Evolutionary conservation across 2,888 invertebrate species (phyloP).

Genomic region (Danaus chrysippus): DNA sequence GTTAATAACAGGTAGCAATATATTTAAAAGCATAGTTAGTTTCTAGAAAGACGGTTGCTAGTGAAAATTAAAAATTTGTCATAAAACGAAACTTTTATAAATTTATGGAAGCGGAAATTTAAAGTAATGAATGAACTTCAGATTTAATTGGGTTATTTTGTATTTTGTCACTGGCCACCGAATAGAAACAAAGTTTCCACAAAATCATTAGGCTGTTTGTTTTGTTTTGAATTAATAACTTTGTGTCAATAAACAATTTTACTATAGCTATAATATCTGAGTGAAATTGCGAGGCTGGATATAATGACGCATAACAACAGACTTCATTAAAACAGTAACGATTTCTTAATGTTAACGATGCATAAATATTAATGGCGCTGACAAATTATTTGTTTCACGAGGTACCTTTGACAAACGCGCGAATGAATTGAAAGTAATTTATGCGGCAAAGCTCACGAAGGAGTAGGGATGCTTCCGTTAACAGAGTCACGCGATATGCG

Average conservation of each 20-base stretch:
- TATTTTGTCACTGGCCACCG: constrained; percentile 10
- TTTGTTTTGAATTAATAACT: background rate
- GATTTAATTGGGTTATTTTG: constrained; percentile 13
- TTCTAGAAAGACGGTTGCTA: too few species aligned
- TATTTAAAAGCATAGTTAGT: constrained; percentile 14
- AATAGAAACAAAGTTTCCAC: background rate
- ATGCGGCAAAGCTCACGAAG: constrained; percentile 66
- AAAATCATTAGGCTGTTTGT: background rate
- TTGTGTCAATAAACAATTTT: background rate
- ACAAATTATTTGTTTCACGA: constrained; percentile 61
- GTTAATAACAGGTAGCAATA: constrained; percentile 30
- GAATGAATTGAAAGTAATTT: constrained; percentile 63
- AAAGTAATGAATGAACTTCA: constrained; percentile 16
- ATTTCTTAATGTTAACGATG: constrained; percentile 31
- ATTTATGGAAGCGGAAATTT: constrained; percentile 15
- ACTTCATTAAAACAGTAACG: constrained; percentile 27
- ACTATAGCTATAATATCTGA: constrained; percentile 5
- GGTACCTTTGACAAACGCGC: constrained; percentile 55
- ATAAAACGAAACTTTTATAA: constrained; percentile 18
- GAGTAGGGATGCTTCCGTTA: constrained; percentile 52
- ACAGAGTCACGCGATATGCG: constrained; percentile 71
- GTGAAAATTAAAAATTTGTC: constrained; percentile 12
- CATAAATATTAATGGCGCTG: constrained; percentile 35
- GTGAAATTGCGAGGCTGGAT: constrained; percentile 13
- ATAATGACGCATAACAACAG: constrained; percentile 23